phyloP scores from a whole-genome alignment of 2,113 vertebrate genomes.

The Aythya baeri region DNA sequence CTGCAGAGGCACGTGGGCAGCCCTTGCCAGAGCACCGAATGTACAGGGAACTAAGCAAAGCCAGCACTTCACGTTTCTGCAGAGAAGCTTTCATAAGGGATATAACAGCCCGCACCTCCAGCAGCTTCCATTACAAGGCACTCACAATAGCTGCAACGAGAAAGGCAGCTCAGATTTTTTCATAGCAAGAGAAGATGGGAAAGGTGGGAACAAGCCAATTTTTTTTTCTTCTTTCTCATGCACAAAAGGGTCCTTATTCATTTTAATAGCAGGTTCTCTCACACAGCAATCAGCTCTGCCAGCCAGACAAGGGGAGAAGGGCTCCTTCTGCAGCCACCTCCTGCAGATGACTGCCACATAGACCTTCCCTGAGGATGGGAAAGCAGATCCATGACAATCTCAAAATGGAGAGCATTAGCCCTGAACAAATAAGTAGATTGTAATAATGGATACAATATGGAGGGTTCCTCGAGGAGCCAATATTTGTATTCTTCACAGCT shows the following conservation, averaged over 20 bases:
- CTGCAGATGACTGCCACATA: not conserved
- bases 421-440: not conserved
- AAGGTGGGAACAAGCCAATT: not conserved
- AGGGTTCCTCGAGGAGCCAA: not conserved
- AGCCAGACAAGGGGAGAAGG: not conserved
- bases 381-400: not conserved
- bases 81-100: not conserved
- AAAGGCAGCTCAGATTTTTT: not conserved
- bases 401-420: not conserved
- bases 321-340: not conserved
- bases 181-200: not conserved
- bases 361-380: not conserved
- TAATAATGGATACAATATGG: not conserved
- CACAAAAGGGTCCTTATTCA: not conserved
- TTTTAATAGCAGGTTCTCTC: not conserved
- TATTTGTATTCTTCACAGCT: conserved; percentile 41
- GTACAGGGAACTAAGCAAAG: not conserved
- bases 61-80: accelerated
- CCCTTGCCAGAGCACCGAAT: not conserved
- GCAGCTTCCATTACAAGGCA: not conserved
- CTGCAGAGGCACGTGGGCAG: not conserved
- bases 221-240: not conserved
- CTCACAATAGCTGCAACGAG: not conserved
- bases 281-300: not conserved
- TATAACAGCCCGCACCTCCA: not conserved